Base-by-base conservation (phyloP, 2,797 vertebrate species). In the Crocidura indochinensis region DNA sequence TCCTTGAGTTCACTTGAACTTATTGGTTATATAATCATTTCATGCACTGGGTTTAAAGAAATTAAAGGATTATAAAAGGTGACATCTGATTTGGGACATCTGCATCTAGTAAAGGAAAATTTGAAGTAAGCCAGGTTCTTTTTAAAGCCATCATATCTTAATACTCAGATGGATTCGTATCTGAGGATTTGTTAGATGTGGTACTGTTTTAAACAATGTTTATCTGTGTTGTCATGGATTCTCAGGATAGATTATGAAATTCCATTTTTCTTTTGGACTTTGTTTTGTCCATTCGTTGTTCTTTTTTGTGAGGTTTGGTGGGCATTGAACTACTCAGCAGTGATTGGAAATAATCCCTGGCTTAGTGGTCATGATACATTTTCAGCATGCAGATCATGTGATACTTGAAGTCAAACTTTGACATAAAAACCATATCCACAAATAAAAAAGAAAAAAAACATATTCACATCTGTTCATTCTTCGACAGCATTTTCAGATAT, bases 141-240 rank as follows among this genome's bases (percentile, higher is more conserved):
- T 94, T 49, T 74, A 31, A 85, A 95, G 85, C 86, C 90, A 44
- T n/a, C 71, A 0, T 92, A 79, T 94, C 94, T 92, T 92, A 87
- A 73, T 80, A 80, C 12, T n/a, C 20, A 49, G 47, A 47, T 88
- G 95, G 93, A 94, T 92, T 97, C 76, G 87, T 96, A 84, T 87
- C 95, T 91, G 92, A 79, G 73, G 93, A 96, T 87, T 92, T 95
- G 38, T 68, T 86, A 95, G 95, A 91, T 87, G 75, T 75, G 69
- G 68, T 14, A 2, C 29, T 96, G 90, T 96, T 97, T 96, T 83
- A 74, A 15, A 29, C 11, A 74, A 12, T 90, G 71, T 94, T 96
- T 94, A 86, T 94, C 88, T 67, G 74, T 65, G 77, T 97, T 89
- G 62, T 91, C 84, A 76, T 88, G 53, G 94, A 87, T 92, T 73